phyloP scores from a whole-genome alignment of 2,113 vertebrate genomes.

The Tyrannus savana region DNA sequence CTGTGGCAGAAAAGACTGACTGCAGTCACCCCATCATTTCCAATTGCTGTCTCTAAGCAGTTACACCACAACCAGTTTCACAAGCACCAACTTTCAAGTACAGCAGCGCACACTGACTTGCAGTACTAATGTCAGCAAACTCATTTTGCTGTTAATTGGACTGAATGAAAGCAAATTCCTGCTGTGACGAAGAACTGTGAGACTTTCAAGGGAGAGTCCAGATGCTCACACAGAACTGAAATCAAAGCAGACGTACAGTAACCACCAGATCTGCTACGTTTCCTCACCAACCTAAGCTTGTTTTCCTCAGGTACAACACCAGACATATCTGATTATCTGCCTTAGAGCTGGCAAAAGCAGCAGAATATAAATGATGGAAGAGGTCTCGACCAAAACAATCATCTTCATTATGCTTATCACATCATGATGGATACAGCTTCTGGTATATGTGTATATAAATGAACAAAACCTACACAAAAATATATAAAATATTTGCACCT shows the following conservation, averaged over 20 bases:
- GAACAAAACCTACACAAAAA: slow-evolving; percentile 21
- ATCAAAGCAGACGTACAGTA: background rate
- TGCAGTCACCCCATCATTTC: background rate
- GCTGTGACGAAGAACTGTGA: background rate
- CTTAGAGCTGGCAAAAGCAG: background rate
- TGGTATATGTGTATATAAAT: background rate
- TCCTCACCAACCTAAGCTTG: background rate
- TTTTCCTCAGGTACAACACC: background rate
- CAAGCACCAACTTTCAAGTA: background rate
- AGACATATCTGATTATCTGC: background rate
- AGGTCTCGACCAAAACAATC: background rate
- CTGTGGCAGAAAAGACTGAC: background rate
- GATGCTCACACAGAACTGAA: background rate
- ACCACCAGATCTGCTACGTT: background rate
- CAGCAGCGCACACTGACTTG: background rate
- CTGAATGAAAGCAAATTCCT: background rate
- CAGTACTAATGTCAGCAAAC: background rate
- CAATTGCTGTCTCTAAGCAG: background rate
- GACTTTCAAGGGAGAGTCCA: background rate
- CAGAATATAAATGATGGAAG: background rate
- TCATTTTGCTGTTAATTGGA: background rate
- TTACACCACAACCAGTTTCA: background rate
- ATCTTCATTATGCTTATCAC: background rate
- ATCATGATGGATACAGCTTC: background rate
- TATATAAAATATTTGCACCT: background rate